Evolutionary conservation across 2,888 invertebrate genomes (phyloP), one percentile per base, ranked within the genome.

Genomic region (Lottia scabra): DNA sequence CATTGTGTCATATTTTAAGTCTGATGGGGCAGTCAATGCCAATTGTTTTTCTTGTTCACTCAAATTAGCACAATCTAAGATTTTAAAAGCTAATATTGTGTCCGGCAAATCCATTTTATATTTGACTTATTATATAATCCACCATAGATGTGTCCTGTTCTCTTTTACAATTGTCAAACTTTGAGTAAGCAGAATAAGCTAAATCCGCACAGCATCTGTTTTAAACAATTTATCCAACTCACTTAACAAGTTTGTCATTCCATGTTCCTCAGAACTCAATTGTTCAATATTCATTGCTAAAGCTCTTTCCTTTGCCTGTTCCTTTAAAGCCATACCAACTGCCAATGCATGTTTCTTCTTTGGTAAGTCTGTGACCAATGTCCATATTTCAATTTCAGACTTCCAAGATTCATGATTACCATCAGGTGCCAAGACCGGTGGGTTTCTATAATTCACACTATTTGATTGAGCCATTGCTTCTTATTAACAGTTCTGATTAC

Each of bases 61-160:
- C n/a, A n/a, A n/a, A n/a, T n/a, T n/a, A n/a, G n/a, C n/a, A 46
- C 46, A 46, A 46, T 46, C 46, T 15, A 46, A 19, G 12, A 56
- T 16, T n/a, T 27, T 68, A 13, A 68, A 68, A 10, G 56, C 19
- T 19, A 68, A 19, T 30, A 68, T 62, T 27, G 62, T 16, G 62
- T 27, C n/a, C 30, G 43, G 65, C 38, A 65, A 30, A 3, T 30
- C 15, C 30, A 65, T 65, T 19, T 65, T 19, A 16, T 65, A 43
- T 30, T 16, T 30, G 12, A 43, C 38, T 15, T 38, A 65, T 43
- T 12, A 65, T 65, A 43, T 30, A 65, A 27, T 65, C 65, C 30
- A 13, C 10, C 65, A 65, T 65, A 19, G 30, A 30, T 30, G 19
- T 43, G 16, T 65, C 30, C 15, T 27, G 19, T 43, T 23, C 15